These are phyloP conservation scores for Tamandua tetradactyla DNA, from an alignment of 2,797 vertebrate genomes.

Conservation along the genomic window DNA sequence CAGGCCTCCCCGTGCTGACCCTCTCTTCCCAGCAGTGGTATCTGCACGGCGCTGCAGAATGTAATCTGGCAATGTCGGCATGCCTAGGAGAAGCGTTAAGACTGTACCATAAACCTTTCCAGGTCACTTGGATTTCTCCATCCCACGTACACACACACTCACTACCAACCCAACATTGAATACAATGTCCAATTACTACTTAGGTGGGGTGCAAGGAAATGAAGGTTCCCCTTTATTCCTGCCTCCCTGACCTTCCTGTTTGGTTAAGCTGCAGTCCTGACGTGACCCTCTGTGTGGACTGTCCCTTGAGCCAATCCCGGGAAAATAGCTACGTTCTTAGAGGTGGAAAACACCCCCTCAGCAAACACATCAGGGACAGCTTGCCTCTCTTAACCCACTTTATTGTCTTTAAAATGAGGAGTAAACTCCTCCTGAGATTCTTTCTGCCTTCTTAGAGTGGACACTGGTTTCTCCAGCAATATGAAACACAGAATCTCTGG, in stretches of 20 bases:
- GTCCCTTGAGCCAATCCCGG: neutral
- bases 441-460: neutral
- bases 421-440: neutral
- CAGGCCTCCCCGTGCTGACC: no score
- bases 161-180: neutral
- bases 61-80: neutral
- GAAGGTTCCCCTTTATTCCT: neutral
- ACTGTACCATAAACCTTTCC: neutral
- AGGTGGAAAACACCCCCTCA: neutral
- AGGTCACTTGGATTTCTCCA: neutral
- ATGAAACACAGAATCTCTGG: neutral
- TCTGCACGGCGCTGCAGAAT: neutral
- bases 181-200: neutral
- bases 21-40: neutral
- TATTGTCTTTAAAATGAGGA: neutral
- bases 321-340: neutral
- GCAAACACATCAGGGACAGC: neutral
- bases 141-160: neutral
- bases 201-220: neutral
- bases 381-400: neutral
- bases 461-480: neutral
- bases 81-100: neutral
- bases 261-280: neutral
- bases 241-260: neutral
- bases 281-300: neutral